These are phyloP conservation scores for Lysandra bellargus DNA, from an alignment of 2,888 invertebrate species.

Conservation along the genomic window DNA sequence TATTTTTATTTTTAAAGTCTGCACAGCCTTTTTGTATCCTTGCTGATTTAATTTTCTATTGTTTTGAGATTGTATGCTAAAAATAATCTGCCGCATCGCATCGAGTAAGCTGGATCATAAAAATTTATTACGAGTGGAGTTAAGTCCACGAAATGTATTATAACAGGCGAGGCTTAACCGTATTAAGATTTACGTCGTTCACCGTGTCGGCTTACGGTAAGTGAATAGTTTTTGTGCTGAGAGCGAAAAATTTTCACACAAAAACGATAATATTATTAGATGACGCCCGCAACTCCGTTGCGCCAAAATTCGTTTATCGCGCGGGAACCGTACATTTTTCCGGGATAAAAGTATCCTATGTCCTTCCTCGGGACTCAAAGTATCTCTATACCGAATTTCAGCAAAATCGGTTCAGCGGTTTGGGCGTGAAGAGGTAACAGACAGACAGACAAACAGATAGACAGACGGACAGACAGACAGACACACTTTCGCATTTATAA, in stretches of 20 bases:
- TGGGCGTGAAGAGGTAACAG: too few species aligned
- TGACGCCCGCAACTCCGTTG: too few species aligned
- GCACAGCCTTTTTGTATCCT: not conserved
- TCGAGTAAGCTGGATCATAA: not conserved
- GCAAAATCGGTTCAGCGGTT: too few species aligned
- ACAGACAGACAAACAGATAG: too few species aligned
- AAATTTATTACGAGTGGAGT: slow-evolving; percentile 7
- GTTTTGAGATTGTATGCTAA: not conserved
- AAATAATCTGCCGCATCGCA: not conserved
- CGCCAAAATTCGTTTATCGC: too few species aligned
- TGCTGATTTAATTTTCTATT: not conserved
- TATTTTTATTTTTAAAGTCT: not conserved
- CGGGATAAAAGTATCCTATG: too few species aligned
- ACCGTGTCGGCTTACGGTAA: slow-evolving; percentile 24
- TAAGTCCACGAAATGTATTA: slow-evolving; percentile 21
- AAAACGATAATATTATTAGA: not conserved
- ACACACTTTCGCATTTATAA: too few species aligned
- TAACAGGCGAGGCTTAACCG: slow-evolving; percentile 9
- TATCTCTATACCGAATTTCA: too few species aligned
- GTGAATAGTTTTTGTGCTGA: slow-evolving; percentile 16
- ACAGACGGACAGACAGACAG: too few species aligned
- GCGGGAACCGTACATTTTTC: too few species aligned
- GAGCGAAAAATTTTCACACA: not conserved
- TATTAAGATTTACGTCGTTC: slow-evolving; percentile 22
- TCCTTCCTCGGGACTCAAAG: too few species aligned